Conservation (phyloP, 2,113 vertebrate species). For the Nettapus auritus region DNA sequence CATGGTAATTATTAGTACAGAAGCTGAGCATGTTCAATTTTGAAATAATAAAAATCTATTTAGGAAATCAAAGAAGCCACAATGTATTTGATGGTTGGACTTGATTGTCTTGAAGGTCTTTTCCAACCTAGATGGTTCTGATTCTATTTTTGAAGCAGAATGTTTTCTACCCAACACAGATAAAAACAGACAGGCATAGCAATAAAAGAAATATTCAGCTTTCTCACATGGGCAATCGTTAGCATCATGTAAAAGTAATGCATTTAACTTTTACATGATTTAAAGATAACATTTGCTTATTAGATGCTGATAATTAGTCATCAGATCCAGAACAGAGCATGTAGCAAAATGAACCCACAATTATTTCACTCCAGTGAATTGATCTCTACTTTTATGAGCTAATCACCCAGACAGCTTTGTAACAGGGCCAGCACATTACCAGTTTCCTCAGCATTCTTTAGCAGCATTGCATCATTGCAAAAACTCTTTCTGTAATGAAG, state of each 20-base stretch:
- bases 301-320: slow-evolving; percentile 75
- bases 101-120: no score
- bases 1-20: not conserved
- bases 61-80: slow-evolving; percentile 43
- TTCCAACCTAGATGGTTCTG: not conserved
- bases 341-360: slow-evolving; percentile 57
- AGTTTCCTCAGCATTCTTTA: not conserved
- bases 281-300: slow-evolving; percentile 54
- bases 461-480: not conserved
- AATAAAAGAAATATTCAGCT: not conserved
- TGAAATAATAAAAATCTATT: slow-evolving; percentile 41
- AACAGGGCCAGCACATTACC: slow-evolving; percentile 24
- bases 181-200: not conserved
- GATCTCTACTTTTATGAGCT: slow-evolving; percentile 52
- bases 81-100: not conserved
- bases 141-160: not conserved
- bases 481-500: not conserved
- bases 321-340: slow-evolving; percentile 54
- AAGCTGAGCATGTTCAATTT: slow-evolving; percentile 15
- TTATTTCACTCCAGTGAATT: slow-evolving; percentile 59
- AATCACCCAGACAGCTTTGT: slow-evolving; percentile 63
- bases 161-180: not conserved
- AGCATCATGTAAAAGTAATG: not conserved
- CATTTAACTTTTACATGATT: not conserved
- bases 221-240: not conserved